Conservation (phyloP, 2,113 vertebrate species). For the Gobiocypris rarus region DNA sequence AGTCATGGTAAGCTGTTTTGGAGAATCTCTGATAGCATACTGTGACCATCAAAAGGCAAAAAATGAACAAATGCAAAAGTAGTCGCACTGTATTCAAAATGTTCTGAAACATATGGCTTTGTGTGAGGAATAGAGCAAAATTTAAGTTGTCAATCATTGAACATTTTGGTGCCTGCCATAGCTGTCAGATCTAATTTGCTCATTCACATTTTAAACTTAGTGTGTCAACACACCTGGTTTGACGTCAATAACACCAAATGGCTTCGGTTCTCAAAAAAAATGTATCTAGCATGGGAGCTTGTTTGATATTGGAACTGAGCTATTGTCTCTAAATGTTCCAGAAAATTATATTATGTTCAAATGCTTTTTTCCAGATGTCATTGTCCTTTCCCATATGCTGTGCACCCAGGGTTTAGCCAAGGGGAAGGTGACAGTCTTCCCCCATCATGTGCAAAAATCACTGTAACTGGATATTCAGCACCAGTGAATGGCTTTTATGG, state of each 20-base stretch:
- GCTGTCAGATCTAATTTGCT: neutral
- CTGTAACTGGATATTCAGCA: constrained; percentile 15
- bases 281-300: neutral
- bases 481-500: constrained; percentile 19
- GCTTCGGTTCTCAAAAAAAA: neutral
- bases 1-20: neutral
- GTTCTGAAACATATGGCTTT: neutral
- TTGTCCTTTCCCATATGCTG: constrained; percentile 28
- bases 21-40: neutral
- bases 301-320: neutral
- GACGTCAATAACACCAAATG: neutral
- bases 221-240: neutral
- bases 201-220: neutral
- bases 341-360: constrained; percentile 15
- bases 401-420: constrained; percentile 12
- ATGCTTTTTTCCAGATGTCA: constrained; percentile 29
- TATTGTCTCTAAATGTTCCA: constrained; percentile 16
- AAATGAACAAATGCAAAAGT: no score
- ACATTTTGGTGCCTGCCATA: neutral
- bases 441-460: constrained; percentile 27
- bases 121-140: neutral
- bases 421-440: constrained; percentile 18
- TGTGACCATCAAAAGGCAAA: neutral
- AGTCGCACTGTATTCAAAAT: neutral
- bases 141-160: neutral